phyloP scores from a whole-genome alignment of 1,140 invertebrate species.

The Drosophila rhopaloa region DNA sequence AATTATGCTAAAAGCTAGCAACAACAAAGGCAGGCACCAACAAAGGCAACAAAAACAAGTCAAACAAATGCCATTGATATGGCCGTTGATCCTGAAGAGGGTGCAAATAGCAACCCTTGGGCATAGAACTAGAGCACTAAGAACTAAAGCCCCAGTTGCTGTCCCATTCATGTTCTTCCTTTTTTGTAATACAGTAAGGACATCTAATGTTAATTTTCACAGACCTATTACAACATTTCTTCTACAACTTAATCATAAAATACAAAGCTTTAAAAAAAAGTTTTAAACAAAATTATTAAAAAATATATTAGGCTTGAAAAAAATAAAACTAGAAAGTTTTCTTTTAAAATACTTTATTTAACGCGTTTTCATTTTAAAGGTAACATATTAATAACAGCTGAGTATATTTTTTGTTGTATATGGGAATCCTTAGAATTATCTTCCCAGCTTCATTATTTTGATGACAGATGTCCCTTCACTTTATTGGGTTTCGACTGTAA shows the following conservation, averaged over 20 bases:
- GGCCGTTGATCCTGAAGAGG: constrained; percentile 55
- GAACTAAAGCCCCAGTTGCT: constrained; percentile 2
- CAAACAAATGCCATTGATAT: constrained; percentile 75
- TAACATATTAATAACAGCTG: no score
- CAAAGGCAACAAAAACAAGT: constrained; percentile 49
- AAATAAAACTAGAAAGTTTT: no score
- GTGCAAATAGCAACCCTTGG: constrained; percentile 63
- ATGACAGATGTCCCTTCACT: constrained; percentile 23
- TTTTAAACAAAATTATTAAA: constrained; percentile 7
- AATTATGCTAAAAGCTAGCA: constrained; percentile 81
- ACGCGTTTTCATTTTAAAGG: no score
- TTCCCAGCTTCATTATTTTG: neutral
- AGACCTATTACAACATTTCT: no score
- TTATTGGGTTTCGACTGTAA: constrained; percentile 1
- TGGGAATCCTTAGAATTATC: no score
- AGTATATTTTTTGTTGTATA: no score
- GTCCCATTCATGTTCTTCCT: constrained; percentile 19
- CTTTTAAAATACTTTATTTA: no score
- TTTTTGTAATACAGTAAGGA: neutral
- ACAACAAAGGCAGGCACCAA: constrained; percentile 46
- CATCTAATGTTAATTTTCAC: neutral
- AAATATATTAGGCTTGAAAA: no score
- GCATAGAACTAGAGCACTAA: constrained; percentile 44
- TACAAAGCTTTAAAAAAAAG: neutral
- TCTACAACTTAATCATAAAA: neutral